A percentile compares a stretch with the other conserved stretches of the same genome.
phyloP scores from a whole-genome alignment of 2,888 invertebrate genomes.

The Tolmerus cingulatus region DNA sequence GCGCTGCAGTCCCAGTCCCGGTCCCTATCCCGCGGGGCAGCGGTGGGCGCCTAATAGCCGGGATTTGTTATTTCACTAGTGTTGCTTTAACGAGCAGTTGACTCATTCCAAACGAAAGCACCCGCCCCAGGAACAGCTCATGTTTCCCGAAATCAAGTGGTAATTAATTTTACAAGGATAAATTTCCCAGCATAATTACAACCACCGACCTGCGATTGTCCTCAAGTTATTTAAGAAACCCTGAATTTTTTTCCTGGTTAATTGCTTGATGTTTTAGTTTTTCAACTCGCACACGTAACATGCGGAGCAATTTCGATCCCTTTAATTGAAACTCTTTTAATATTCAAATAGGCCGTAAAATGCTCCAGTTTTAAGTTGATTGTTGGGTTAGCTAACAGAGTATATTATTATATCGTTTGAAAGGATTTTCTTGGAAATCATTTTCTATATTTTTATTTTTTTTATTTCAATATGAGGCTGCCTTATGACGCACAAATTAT shows the following conservation, averaged over 20 bases:
- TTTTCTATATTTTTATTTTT: background rate
- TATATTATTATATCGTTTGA: background rate
- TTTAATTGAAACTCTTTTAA: background rate
- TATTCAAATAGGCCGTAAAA: background rate
- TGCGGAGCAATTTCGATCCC: background rate
- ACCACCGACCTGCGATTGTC: background rate
- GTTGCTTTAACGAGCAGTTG: slow-evolving; percentile 3
- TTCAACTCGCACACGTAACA: background rate
- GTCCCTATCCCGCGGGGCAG: too few relatives aligned
- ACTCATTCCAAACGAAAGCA: slow-evolving; percentile 12
- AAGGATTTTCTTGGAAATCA: background rate
- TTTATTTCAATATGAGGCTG: background rate
- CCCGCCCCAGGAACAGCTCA: background rate
- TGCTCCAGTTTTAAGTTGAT: background rate
- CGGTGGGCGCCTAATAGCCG: background rate
- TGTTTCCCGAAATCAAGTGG: background rate
- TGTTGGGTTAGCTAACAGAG: background rate
- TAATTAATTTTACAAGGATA: slow-evolving; percentile 13
- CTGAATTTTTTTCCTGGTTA: background rate
- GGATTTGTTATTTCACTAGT: background rate
- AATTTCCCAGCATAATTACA: background rate
- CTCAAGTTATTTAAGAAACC: background rate
- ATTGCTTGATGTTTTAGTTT: background rate
- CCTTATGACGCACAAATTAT: background rate
- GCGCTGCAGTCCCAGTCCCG: background rate